These are phyloP conservation scores for Spisula solida DNA, from an alignment of 2,888 invertebrate species.

Conservation along the genomic window DNA sequence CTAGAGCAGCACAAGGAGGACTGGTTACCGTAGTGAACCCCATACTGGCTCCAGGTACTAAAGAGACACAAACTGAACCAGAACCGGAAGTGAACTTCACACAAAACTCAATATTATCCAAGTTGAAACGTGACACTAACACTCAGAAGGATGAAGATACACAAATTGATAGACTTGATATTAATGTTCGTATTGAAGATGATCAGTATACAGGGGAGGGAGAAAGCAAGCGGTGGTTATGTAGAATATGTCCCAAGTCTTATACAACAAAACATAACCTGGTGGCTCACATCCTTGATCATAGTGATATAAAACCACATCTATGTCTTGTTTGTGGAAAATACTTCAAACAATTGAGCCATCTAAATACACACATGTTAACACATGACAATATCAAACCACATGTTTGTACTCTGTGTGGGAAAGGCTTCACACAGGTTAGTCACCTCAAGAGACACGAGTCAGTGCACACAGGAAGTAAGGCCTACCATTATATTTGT, in stretches of 20 bases:
- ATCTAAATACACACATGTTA: conserved; percentile 87
- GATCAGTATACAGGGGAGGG: conserved; percentile 84
- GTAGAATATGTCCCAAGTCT: conserved; percentile 85
- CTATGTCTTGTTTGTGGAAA: conserved; percentile 87
- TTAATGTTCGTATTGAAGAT: conserved; percentile 85
- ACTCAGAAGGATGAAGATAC: conserved; percentile 48
- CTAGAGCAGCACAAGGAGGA: conserved; percentile 68
- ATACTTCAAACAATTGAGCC: conserved; percentile 87
- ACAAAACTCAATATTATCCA: conserved; percentile 64
- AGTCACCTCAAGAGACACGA: conserved; percentile 87
- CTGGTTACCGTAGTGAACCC: conserved; percentile 69
- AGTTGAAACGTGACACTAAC: conserved; percentile 56
- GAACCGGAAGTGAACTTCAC: conserved; percentile 38
- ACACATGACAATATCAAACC: conserved; percentile 87
- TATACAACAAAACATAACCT: conserved; percentile 87
- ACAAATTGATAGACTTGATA: conserved; percentile 79
- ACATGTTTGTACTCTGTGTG: conserved; percentile 85
- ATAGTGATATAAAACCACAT: conserved; percentile 86
- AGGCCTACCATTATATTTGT: conserved; percentile 81
- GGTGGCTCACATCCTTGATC: conserved; percentile 86
- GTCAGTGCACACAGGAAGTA: conserved; percentile 84
- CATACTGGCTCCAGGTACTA: neutral
- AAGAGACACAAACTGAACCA: conserved; percentile 23
- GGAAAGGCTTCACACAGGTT: conserved; percentile 86
- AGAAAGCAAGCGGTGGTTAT: conserved; percentile 86